A percentile compares a stretch with the other conserved stretches of the same genome.
Conservation (phyloP, 2,797 vertebrate species). For the Coluber constrictor region DNA sequence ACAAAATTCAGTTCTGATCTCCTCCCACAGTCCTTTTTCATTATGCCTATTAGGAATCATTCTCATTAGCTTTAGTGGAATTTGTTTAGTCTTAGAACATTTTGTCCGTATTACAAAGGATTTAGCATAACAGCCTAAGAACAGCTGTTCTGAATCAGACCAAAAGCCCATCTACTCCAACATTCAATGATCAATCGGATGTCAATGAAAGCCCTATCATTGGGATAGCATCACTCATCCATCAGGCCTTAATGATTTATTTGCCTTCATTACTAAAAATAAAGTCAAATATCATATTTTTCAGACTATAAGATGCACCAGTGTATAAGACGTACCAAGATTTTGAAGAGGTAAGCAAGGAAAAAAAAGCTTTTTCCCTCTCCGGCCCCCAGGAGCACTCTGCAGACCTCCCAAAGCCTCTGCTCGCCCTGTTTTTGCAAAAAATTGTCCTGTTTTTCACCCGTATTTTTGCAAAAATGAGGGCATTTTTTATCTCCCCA, state of each 20-base stretch:
- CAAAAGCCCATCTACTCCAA: neutral
- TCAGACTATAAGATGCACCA: too few species aligned
- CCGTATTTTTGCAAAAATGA: too few species aligned
- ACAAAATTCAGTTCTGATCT: constrained; percentile 14
- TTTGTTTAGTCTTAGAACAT: constrained; percentile 17
- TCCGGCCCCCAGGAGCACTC: too few species aligned
- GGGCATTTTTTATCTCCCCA: too few species aligned
- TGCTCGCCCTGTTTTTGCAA: too few species aligned
- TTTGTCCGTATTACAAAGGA: neutral
- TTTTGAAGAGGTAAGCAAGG: too few species aligned
- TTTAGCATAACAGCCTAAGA: neutral
- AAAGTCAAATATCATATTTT: neutral
- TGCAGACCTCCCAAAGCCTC: too few species aligned
- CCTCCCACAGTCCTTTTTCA: neutral
- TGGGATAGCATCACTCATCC: neutral
- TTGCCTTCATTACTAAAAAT: neutral
- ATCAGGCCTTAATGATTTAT: neutral
- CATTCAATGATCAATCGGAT: neutral
- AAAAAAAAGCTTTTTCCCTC: too few species aligned
- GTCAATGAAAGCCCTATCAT: neutral
- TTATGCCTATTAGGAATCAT: neutral
- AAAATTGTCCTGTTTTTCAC: too few species aligned
- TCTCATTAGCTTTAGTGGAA: constrained; percentile 13
- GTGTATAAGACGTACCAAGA: too few species aligned
- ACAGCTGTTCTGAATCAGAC: neutral